Conservation (phyloP, 2,797 vertebrate species). For the Rousettus madagascariensis region DNA sequence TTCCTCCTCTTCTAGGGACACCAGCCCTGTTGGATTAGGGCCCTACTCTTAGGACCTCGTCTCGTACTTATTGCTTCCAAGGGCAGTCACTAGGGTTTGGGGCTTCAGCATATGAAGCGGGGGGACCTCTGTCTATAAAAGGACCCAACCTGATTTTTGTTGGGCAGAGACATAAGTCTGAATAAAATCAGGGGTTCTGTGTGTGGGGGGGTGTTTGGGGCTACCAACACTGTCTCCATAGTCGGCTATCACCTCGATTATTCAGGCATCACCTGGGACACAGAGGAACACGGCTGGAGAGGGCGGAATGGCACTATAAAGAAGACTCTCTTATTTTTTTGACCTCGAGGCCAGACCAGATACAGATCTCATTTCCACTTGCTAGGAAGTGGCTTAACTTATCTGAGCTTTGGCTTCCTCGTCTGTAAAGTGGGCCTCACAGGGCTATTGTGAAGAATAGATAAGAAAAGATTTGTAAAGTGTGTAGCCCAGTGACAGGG, state of each 20-base stretch:
- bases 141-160: not conserved
- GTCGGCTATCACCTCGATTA: not conserved
- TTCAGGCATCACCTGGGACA: not conserved
- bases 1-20: not conserved
- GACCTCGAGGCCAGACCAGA: not conserved
- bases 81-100: not conserved
- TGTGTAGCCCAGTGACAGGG: not conserved
- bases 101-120: not conserved
- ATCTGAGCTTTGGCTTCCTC: not conserved
- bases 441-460: not conserved
- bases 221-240: not conserved
- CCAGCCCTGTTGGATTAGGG: not conserved
- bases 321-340: not conserved
- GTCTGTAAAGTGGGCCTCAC: not conserved
- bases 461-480: not conserved
- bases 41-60: not conserved
- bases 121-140: not conserved
- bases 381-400: not conserved
- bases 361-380: not conserved
- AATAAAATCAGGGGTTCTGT: not conserved
- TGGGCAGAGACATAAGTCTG: not conserved
- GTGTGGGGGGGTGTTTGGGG: too few relatives aligned
- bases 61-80: not conserved
- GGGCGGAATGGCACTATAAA: not conserved
- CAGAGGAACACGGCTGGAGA: not conserved